These are phyloP conservation scores for Apodemia zela DNA, from an alignment of 2,888 invertebrate genomes.

Conservation along the genomic window DNA sequence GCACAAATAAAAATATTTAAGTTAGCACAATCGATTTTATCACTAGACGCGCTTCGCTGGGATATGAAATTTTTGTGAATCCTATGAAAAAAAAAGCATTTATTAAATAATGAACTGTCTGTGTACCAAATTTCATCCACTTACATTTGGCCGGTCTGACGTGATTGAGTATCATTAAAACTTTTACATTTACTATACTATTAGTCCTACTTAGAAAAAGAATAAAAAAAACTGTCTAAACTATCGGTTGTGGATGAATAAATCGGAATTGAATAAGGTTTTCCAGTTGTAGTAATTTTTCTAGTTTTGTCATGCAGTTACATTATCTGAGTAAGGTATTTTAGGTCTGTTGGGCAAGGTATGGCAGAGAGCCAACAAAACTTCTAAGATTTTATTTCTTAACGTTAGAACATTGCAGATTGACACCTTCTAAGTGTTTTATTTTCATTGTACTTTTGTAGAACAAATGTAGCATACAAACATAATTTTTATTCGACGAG, in stretches of 20 bases:
- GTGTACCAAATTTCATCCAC: too few species aligned
- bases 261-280: not conserved
- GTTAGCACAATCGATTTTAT: too few species aligned
- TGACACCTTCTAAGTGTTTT: constrained; percentile 9
- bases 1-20: too few species aligned
- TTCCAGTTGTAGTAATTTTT: constrained; percentile 13
- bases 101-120: too few species aligned
- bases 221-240: not conserved
- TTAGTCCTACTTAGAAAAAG: not conserved
- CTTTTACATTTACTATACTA: too few species aligned
- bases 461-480: not conserved
- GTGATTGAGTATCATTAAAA: too few species aligned
- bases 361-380: constrained; percentile 12
- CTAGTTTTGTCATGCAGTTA: constrained; percentile 10
- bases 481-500: not conserved
- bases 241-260: not conserved
- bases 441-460: not conserved
- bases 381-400: constrained; percentile 10
- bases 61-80: too few species aligned
- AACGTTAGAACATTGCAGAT: constrained; percentile 6
- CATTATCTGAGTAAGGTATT: constrained; percentile 14
- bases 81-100: too few species aligned
- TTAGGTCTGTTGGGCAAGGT: constrained; percentile 13
- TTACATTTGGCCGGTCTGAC: too few species aligned
- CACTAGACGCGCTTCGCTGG: too few species aligned